Evolutionary conservation across 35 echinoderm and acorn worm genomes (phyloP), one percentile per base, ranked within the genome.

Genomic region (Strongylocentrotus purpuratus): DNA sequence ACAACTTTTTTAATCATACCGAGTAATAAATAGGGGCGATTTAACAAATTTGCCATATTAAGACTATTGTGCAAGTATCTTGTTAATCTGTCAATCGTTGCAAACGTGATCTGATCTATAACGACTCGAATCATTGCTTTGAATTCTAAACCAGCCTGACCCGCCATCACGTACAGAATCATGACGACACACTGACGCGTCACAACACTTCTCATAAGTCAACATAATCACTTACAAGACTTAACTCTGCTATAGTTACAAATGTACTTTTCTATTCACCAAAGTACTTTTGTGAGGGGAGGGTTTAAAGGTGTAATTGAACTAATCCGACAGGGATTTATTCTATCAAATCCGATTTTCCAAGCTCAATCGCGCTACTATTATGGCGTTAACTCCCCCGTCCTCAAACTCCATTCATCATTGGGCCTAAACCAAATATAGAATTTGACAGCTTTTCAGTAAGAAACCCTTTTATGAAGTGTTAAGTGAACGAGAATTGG

Each of bases 261-360:
- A 78, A 78, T 78, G 65, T 78, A 78, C 65, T 78, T 78, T 78
- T 78, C 65, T 78, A 22, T n/a, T 78, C 65, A 28, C 28, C 65
- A 5, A 22, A 7, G 65, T 78, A n/a, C 65, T 78, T 78, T 78
- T 78, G 65, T 78, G 65, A 78, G 65, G 6, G 65, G 65, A 78
- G 65, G 65, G 65, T 78, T 78, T 78, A 78, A 78, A 78, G 65
- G 65, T 78, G 65, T 78, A 78, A 78, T 78, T 78, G 65, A 78
- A 78, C 65, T 78, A 78, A 78, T 78, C 65, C 28, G 65, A 78
- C 65, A n/a, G 65, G 28, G 65, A 78, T 28, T 78, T 78, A 78
- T 78, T 78, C 65, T 78, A 31, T 78, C 4, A 78, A 78, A 78
- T 78, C 65, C 65, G 65, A 78, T 78, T 78, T 78, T 28, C 65